Conservation (phyloP, 2,113 vertebrate species). For the Nicator chloris region DNA sequence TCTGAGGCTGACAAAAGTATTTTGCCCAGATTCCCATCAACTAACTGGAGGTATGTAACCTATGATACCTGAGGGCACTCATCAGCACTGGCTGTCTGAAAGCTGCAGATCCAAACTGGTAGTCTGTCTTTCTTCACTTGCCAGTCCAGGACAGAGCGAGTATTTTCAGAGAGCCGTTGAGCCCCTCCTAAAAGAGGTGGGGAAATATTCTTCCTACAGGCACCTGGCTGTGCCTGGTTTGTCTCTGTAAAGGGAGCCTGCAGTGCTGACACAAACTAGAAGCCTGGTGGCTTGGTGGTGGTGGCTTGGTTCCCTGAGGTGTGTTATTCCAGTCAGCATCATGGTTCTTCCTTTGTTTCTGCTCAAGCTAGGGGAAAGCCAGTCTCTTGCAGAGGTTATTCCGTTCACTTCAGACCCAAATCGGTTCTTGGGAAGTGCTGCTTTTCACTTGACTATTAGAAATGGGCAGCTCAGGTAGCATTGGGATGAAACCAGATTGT, state of each 20-base stretch:
- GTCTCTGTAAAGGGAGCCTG: not conserved
- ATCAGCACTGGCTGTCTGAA: not conserved
- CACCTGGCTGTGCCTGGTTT: not conserved
- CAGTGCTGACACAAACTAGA: not conserved
- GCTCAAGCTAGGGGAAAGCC: not conserved
- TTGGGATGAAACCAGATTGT: not conserved
- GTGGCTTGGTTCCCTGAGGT: not conserved
- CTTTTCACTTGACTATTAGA: not conserved
- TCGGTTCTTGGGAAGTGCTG: not conserved
- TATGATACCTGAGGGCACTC: not conserved
- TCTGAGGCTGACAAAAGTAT: not conserved
- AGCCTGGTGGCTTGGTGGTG: not conserved
- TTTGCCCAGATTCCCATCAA: not conserved
- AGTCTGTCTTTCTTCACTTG: not conserved
- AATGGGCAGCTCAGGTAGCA: not conserved
- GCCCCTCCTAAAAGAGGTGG: not conserved
- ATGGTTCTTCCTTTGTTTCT: not conserved
- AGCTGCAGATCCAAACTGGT: not conserved
- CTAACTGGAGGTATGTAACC: not conserved
- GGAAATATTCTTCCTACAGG: not conserved
- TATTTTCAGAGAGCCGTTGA: not conserved
- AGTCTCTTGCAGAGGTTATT: not conserved
- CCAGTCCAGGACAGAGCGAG: not conserved
- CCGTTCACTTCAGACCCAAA: rapidly evolving
- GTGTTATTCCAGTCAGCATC: not conserved